Conservation (phyloP, 1,140 invertebrate genomes). For the Ceratina australensis region DNA sequence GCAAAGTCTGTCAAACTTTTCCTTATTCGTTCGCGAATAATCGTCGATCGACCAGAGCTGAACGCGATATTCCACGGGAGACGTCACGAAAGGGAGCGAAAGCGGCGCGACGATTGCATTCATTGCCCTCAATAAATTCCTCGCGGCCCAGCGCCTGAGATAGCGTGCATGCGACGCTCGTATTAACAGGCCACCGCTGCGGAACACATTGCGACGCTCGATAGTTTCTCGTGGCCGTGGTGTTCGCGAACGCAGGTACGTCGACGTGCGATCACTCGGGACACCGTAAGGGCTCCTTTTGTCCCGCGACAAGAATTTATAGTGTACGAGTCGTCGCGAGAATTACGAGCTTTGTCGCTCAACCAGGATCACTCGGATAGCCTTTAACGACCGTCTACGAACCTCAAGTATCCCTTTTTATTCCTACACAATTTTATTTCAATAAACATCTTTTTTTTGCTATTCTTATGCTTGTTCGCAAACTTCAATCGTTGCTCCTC, state of each 20-base stretch:
- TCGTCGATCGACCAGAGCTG: background rate
- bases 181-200: constrained; percentile 36
- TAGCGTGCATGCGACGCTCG: constrained; percentile 39
- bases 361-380: constrained; percentile 1
- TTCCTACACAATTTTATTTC: background rate
- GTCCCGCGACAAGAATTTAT: constrained; percentile 39
- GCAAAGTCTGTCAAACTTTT: no score
- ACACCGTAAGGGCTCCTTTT: constrained; percentile 30
- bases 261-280: constrained; percentile 9
- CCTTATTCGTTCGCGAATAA: background rate
- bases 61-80: background rate
- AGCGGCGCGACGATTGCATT: constrained; percentile 21
- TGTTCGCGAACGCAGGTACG: constrained; percentile 25
- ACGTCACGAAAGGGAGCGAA: background rate
- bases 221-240: constrained; percentile 18
- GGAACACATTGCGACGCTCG: constrained; percentile 47
- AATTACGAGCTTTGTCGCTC: constrained; percentile 30
- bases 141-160: constrained; percentile 3
- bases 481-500: no score
- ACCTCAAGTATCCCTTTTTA: background rate
- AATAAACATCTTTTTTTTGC: background rate
- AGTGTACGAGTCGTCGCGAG: constrained; percentile 19
- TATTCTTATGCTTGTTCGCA: background rate
- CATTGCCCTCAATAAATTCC: constrained; percentile 42
- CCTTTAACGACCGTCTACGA: background rate